Conservation (phyloP, 2,797 vertebrate genomes). For the Champsocephalus gunnari region DNA sequence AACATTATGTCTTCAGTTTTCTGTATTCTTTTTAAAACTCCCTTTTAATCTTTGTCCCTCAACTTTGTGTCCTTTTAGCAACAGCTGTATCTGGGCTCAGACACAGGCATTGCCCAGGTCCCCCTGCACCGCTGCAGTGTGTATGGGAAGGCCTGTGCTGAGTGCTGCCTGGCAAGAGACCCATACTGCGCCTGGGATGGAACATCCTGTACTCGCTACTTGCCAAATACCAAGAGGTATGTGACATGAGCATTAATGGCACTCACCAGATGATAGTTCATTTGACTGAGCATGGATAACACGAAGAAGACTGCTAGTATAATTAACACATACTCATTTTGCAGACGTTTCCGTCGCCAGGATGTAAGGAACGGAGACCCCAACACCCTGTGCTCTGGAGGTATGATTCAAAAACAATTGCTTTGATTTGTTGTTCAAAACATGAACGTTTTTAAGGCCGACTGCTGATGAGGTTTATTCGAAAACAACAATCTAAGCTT, state of each 20-base stretch:
- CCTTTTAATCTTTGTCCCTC: neutral
- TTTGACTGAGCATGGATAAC: neutral
- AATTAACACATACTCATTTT: slow-evolving; percentile 17
- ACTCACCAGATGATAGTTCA: neutral
- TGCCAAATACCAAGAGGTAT: slow-evolving; percentile 93
- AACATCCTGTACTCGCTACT: slow-evolving; percentile 90
- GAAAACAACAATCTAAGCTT: slow-evolving; percentile 21
- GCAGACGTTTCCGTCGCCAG: slow-evolving; percentile 94
- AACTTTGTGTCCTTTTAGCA: slow-evolving; percentile 82
- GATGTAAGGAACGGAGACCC: slow-evolving; percentile 96
- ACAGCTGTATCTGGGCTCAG: slow-evolving; percentile 93
- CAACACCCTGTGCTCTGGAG: slow-evolving; percentile 92
- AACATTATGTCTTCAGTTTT: neutral
- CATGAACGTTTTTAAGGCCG: neutral
- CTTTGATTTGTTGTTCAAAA: slow-evolving; percentile 12
- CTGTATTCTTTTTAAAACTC: neutral
- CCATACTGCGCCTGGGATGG: slow-evolving; percentile 97
- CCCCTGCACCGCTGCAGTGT: slow-evolving; percentile 91
- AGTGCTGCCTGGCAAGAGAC: slow-evolving; percentile 95
- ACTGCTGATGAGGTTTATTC: slow-evolving; percentile 14
- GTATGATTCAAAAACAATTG: slow-evolving; percentile 75
- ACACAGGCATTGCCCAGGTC: slow-evolving; percentile 89
- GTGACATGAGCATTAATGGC: slow-evolving; percentile 5
- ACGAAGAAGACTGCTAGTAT: neutral
- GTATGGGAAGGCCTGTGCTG: slow-evolving; percentile 92